Conservation (phyloP, 1,140 invertebrate genomes). For the Leptopilina boulardi region DNA sequence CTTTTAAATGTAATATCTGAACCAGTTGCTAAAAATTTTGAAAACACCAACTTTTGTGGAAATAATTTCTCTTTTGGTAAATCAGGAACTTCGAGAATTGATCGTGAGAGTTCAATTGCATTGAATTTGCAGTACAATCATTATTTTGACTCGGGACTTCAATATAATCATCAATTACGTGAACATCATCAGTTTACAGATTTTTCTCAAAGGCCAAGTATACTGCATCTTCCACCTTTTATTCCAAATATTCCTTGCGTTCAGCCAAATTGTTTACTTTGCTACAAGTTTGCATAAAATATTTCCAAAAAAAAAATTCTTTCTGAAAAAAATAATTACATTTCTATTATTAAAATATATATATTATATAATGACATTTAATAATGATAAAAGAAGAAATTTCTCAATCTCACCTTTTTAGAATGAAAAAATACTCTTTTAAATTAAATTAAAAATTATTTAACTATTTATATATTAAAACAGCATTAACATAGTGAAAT, state of each 20-base stretch:
- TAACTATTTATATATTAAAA: too few relatives aligned
- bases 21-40: conserved; percentile 48
- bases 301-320: too few relatives aligned
- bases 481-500: background rate
- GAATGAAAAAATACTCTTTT: too few relatives aligned
- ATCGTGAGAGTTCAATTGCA: conserved; percentile 55
- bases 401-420: too few relatives aligned
- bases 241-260: conserved; percentile 68
- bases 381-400: too few relatives aligned
- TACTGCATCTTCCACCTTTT: conserved; percentile 68
- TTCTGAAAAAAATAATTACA: background rate
- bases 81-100: conserved; percentile 39
- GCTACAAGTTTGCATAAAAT: conserved; percentile 61
- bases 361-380: background rate
- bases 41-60: conserved; percentile 3
- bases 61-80: conserved; percentile 45
- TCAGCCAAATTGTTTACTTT: conserved; percentile 70
- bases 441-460: too few relatives aligned
- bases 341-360: background rate
- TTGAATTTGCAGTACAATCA: conserved; percentile 63
- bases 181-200: conserved; percentile 46
- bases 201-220: conserved; percentile 56
- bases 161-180: conserved; percentile 49
- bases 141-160: conserved; percentile 59
- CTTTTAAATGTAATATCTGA: conserved; percentile 67